Evolutionary conservation across 1,140 invertebrate genomes (phyloP), one percentile per base, ranked within the genome.

Genomic region (Uloborus diversus): DNA sequence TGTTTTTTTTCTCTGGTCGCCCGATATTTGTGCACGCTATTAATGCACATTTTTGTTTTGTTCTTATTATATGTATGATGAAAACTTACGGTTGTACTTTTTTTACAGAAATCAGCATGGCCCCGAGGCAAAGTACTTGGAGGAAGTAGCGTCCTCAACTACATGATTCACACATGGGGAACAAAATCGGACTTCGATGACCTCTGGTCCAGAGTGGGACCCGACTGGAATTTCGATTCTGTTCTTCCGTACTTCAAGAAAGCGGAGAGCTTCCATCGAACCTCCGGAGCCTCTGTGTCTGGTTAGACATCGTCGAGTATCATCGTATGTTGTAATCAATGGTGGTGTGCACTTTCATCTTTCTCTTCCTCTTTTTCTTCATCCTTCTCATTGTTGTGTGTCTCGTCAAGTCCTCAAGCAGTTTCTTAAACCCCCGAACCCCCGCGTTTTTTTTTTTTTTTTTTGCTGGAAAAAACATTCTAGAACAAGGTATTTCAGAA

Each of bases 121-220:
- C 93, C 94, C 0, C 86, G 93, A 47, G 94, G 93, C 13, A 95
- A 94, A 84, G 93, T 94, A 0, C 87, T 96, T 0, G 96, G 96
- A 1, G 96, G 96, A 0, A 95, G 94, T 0, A 94, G 93, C 56
- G 94, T 95, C 0, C 88, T 98, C 0, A 98, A 99, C 85, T 97
- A 97, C 83, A 97, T 98, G 89, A 88, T 89, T 5, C 90, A 90
- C 82, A 86, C 89, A 2, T 84, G 89, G 79, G 89, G 82, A 13
- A 96, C 98, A 85, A 92, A 92, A 76, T 91, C 90, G 71, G 97
- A 99, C 85, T 99, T 98, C 85, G 94, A 99, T 84, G 88, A 89
- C 4, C 99, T 97, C 96, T 94, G 96, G 85, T 28, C 42, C 4
- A 49, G 20, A 9, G 62, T 7, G 0, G 35, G 28, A 0, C 5